Evolutionary conservation across 1,140 invertebrate genomes (phyloP).

Genomic region (Trichonephila clavipes): DNA sequence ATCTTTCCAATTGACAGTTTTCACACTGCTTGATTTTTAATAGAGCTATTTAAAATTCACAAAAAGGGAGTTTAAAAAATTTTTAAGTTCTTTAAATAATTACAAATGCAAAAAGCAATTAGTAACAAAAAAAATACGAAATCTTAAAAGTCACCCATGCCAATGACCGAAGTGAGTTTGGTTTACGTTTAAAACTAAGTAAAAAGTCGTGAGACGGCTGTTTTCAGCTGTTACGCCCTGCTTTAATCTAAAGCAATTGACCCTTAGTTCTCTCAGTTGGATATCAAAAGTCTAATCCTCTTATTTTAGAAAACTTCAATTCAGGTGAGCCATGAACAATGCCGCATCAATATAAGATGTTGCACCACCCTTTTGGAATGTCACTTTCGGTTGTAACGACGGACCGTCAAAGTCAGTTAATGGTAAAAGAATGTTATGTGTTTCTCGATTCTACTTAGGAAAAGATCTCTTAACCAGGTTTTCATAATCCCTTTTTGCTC

Average conservation of each 20-base stretch:
- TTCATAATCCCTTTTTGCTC: too few relatives aligned
- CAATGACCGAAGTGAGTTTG: neutral
- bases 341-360: neutral
- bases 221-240: neutral
- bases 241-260: neutral
- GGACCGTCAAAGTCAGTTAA: too few relatives aligned
- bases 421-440: too few relatives aligned
- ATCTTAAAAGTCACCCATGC: neutral
- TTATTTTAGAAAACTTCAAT: neutral
- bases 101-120: too few relatives aligned
- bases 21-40: too few relatives aligned
- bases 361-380: neutral
- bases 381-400: neutral
- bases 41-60: too few relatives aligned
- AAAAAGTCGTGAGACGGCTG: neutral
- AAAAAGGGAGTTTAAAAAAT: too few relatives aligned
- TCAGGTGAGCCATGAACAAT: neutral
- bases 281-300: neutral
- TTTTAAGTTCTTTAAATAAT: too few relatives aligned
- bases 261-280: neutral
- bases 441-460: too few relatives aligned
- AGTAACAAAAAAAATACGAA: too few relatives aligned
- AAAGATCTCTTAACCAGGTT: too few relatives aligned
- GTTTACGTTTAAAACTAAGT: neutral
- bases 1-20: too few relatives aligned